Evolutionary conservation across 2,888 invertebrate genomes (phyloP), one percentile per base, ranked within the genome.

Genomic region (Pseudococcus longispinus): DNA sequence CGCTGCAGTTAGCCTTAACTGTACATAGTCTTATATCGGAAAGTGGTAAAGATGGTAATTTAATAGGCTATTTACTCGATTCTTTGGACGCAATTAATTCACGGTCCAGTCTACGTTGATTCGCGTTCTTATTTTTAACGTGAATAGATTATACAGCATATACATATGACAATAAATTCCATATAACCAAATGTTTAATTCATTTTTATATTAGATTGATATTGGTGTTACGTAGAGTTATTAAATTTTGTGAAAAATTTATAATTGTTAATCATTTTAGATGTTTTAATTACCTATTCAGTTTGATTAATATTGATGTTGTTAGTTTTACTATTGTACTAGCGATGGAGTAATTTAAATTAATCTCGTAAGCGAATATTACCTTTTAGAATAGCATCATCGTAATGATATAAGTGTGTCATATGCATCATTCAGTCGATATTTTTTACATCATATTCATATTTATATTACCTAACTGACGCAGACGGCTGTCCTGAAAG

Each of bases 21-120:
- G 65, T 74, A 0, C 37, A 84, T 84, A 60, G 83, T 46, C 51
- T 87, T 8, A 74, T 83, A 46, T 23, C 65, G 2, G 87, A 87
- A 51, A 65, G 55, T 46, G 83, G 87, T 29, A 87, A 87, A 84
- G 83, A 87, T 70, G 32, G 60, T n/a, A 65, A 87, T 83, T 83
- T 83, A 44, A 83, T 87, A 13, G 83, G 29, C 29, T 44, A 83
- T 32, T 23, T 87, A 65, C 23, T 84, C 37, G 87, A 87, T 70
- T 87, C 87, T n/a, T 32, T 87, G 11, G 83, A 83, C 20, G 74
- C 51, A n/a, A 87, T 87, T 13, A 83, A 83, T 20, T 65, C 37
- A 9, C 9, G 86, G 26, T 80, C 77, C 42, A 42, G 37, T 80
- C 20, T 80, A 42, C 77, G 77, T 42, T 80, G 42, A 80, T 80